A percentile compares a stretch with the other conserved stretches of the same genome.
These are phyloP conservation scores for Ditula angustiorana DNA, from an alignment of 2,888 invertebrate genomes.

Conservation along the genomic window DNA sequence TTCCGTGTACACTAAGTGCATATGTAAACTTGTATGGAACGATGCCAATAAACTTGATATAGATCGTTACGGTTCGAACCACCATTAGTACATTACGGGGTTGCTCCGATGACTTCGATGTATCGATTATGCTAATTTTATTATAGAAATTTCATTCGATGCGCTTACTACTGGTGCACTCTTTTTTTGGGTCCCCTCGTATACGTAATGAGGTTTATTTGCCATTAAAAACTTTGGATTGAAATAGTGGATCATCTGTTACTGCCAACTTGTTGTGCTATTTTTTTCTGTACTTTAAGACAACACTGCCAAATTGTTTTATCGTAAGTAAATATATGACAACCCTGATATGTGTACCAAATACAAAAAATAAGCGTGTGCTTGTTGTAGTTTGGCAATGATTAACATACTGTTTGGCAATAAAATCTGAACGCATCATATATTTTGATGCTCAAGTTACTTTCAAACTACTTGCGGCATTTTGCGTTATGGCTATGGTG, in stretches of 20 bases:
- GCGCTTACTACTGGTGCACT: conserved; percentile 52
- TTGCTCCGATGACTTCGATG: conserved; percentile 69
- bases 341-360: neutral
- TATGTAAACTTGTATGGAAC: conserved; percentile 70
- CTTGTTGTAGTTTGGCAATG: conserved; percentile 16
- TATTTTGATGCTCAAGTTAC: conserved; percentile 31
- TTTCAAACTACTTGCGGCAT: conserved; percentile 9
- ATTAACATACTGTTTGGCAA: conserved; percentile 62
- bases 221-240: conserved; percentile 23
- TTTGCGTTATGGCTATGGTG: neutral
- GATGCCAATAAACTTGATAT: conserved; percentile 76
- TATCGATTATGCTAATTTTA: conserved; percentile 84
- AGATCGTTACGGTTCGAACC: conserved; percentile 56
- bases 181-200: conserved; percentile 26
- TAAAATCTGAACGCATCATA: conserved; percentile 56
- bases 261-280: conserved; percentile 12
- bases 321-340: too few species aligned
- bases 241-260: conserved; percentile 21
- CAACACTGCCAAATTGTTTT: too few species aligned
- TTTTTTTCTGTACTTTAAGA: neutral
- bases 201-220: conserved; percentile 31
- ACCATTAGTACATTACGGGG: conserved; percentile 50
- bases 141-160: conserved; percentile 75
- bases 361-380: neutral
- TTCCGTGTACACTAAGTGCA: conserved; percentile 70